A percentile compares a stretch with the other conserved stretches of the same genome.
Evolutionary conservation across 2,113 vertebrate species (phyloP).

Genomic region (Sciurus niger): DNA sequence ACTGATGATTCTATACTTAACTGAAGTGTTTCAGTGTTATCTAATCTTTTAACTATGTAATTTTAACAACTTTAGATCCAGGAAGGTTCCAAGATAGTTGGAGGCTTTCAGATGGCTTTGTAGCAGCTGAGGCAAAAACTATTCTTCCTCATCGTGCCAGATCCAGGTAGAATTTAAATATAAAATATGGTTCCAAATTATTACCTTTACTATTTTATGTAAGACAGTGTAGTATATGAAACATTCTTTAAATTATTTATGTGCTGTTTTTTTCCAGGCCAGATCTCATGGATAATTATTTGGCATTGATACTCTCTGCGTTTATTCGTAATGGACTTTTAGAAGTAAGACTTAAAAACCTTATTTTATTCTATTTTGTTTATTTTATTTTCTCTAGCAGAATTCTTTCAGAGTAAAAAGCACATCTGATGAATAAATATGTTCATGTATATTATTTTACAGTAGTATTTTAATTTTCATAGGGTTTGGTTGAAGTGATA

Average conservation of each 20-base stretch:
- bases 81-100: conserved; percentile 97
- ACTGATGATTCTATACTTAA: background rate
- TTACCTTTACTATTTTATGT: background rate
- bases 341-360: conserved; percentile 90
- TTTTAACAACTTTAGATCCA: conserved; percentile 91
- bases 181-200: background rate
- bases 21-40: background rate
- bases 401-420: background rate
- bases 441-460: background rate
- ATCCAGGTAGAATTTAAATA: conserved; percentile 91
- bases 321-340: conserved; percentile 97
- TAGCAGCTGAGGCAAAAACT: conserved; percentile 98
- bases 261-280: conserved; percentile 89
- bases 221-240: background rate
- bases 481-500: conserved; percentile 99
- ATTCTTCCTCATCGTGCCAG: conserved; percentile 97
- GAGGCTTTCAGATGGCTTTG: conserved; percentile 98
- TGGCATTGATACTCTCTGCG: conserved; percentile 96
- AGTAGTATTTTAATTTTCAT: conserved; percentile 70
- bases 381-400: background rate
- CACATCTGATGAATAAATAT: background rate
- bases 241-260: conserved; percentile 52
- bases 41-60: background rate
- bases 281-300: conserved; percentile 99
- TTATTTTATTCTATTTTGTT: conserved; percentile 16